phyloP scores from a whole-genome alignment of 1,140 invertebrate species.

The Nephila pilipes region DNA sequence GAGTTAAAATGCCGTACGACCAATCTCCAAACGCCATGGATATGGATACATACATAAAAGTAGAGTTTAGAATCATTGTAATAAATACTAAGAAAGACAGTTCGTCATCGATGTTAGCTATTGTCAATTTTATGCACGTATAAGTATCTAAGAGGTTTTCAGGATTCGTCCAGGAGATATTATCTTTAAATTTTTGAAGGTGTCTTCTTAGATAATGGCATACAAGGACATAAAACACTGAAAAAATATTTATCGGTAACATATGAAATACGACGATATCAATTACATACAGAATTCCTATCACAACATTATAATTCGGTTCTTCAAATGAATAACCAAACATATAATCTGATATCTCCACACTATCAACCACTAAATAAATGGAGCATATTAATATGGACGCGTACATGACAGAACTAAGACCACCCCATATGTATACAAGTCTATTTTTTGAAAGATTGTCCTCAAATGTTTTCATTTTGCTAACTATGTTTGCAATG shows the following conservation, averaged over 20 bases:
- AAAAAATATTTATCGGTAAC: neutral
- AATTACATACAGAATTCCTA: no score
- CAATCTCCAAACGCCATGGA: neutral
- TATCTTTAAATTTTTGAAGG: neutral
- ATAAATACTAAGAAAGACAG: neutral
- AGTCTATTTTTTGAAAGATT: no score
- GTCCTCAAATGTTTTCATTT: no score
- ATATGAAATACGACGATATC: no score
- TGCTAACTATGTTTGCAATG: no score
- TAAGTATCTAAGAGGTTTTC: neutral
- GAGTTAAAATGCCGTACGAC: neutral
- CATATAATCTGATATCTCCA: no score
- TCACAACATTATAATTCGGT: no score
- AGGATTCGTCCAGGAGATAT: neutral
- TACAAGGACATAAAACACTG: neutral
- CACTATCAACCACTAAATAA: no score
- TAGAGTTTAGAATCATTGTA: neutral
- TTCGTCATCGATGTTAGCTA: neutral
- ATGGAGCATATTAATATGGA: no score
- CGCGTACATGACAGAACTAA: no score
- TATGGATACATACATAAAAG: neutral
- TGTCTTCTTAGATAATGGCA: neutral
- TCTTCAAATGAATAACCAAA: no score
- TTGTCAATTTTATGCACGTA: neutral
- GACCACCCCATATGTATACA: no score